Percentiles rank a stretch among this genome's conserved stretches.
phyloP scores from a whole-genome alignment of 2,888 invertebrate genomes.

The Pyrrhosoma nymphula region DNA sequence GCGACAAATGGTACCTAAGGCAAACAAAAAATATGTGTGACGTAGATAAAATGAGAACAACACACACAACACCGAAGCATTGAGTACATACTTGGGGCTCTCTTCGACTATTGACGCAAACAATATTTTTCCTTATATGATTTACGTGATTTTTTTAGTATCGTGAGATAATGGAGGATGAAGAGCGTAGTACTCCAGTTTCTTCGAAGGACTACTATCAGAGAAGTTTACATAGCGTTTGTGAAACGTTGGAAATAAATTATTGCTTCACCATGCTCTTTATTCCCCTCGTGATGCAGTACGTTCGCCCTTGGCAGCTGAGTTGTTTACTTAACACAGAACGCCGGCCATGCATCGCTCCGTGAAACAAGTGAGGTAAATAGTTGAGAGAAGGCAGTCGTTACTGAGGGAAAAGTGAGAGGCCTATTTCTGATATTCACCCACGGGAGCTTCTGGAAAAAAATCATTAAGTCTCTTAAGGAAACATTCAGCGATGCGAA shows the following conservation, averaged over 20 bases:
- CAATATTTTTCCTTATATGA: too few species aligned
- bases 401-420: not conserved
- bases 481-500: not conserved
- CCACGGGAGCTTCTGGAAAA: not conserved
- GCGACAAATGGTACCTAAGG: too few species aligned
- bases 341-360: not conserved
- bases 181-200: too few species aligned
- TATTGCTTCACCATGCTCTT: not conserved
- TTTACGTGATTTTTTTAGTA: too few species aligned
- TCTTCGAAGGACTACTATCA: too few species aligned
- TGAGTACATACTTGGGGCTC: too few species aligned
- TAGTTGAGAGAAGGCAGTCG: not conserved
- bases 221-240: not conserved
- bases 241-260: not conserved
- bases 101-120: too few species aligned
- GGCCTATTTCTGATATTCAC: not conserved
- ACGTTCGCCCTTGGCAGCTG: not conserved
- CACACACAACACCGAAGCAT: too few species aligned
- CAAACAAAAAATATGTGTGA: too few species aligned
- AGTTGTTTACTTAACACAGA: not conserved
- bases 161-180: too few species aligned
- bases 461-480: not conserved
- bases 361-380: not conserved
- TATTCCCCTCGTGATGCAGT: not conserved
- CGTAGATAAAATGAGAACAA: too few species aligned